A percentile compares a stretch with the other conserved stretches of the same genome.
Evolutionary conservation across 2,113 vertebrate genomes (phyloP).

Genomic region (Columba janthina): DNA sequence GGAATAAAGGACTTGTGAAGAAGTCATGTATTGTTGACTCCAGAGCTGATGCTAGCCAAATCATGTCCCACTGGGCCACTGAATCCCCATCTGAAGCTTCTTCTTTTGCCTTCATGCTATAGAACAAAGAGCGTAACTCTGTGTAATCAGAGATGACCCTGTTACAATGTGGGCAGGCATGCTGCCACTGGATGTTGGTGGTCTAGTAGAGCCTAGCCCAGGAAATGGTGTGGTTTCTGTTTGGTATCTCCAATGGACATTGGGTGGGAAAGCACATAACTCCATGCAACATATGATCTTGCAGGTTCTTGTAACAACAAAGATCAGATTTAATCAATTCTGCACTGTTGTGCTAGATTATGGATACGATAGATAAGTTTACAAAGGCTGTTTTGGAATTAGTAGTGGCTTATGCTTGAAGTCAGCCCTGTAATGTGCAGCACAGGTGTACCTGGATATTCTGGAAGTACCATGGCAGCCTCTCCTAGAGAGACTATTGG

Average conservation of each 20-base stretch:
- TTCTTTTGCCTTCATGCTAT: background rate
- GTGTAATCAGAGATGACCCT: background rate
- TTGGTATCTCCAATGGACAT: background rate
- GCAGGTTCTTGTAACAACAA: background rate
- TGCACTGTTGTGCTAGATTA: background rate
- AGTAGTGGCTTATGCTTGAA: background rate
- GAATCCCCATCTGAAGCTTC: background rate
- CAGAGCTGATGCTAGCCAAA: background rate
- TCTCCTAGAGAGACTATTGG: background rate
- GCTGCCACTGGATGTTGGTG: background rate
- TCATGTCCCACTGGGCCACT: fast-evolving
- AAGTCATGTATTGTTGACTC: background rate
- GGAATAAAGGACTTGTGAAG: background rate
- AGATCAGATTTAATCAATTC: background rate
- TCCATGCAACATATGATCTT: background rate
- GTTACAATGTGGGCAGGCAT: fast-evolving
- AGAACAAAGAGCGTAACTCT: background rate
- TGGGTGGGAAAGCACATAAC: background rate
- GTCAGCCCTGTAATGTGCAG: background rate
- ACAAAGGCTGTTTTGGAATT: background rate
- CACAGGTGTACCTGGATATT: background rate
- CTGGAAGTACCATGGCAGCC: background rate
- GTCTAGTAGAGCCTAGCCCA: background rate
- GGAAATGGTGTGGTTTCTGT: background rate
- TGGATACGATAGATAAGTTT: background rate